phyloP scores from a whole-genome alignment of 2,888 invertebrate genomes.

The Steinernema hermaphroditum region DNA sequence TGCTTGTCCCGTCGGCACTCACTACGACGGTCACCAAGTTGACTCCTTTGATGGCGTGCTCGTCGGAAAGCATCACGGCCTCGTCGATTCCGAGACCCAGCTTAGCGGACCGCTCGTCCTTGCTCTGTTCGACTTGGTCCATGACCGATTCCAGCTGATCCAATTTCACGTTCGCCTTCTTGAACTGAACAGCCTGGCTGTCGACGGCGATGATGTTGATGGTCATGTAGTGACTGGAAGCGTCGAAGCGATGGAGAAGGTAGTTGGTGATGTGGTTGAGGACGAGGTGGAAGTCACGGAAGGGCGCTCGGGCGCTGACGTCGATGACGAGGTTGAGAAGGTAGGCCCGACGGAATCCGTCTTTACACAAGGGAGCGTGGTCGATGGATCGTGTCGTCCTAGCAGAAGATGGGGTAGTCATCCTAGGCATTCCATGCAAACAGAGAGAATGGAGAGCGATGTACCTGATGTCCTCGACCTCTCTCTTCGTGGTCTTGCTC shows the following conservation, averaged over 20 bases:
- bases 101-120: slow-evolving; percentile 54
- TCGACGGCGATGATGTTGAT: slow-evolving; percentile 58
- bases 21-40: slow-evolving; percentile 52
- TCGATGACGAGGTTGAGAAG: slow-evolving; percentile 58
- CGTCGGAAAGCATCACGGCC: slow-evolving; percentile 50
- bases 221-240: slow-evolving; percentile 42
- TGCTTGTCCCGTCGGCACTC: slow-evolving; percentile 58
- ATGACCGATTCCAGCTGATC: slow-evolving; percentile 39
- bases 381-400: slow-evolving; percentile 54
- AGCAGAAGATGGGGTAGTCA: slow-evolving; percentile 42
- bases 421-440: slow-evolving; percentile 20
- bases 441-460: neutral
- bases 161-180: slow-evolving; percentile 35
- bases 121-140: slow-evolving; percentile 41
- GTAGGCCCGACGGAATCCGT: slow-evolving; percentile 57
- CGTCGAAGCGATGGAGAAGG: slow-evolving; percentile 49
- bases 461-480: neutral
- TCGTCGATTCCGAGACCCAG: slow-evolving; percentile 55
- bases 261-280: slow-evolving; percentile 48
- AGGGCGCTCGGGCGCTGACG: slow-evolving; percentile 49
- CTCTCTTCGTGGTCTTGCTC: slow-evolving; percentile 14
- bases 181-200: slow-evolving; percentile 48
- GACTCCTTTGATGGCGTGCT: slow-evolving; percentile 53
- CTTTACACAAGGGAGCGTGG: slow-evolving; percentile 52
- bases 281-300: slow-evolving; percentile 51